Conservation (phyloP, 2,888 invertebrate species). For the Patella caerulea region DNA sequence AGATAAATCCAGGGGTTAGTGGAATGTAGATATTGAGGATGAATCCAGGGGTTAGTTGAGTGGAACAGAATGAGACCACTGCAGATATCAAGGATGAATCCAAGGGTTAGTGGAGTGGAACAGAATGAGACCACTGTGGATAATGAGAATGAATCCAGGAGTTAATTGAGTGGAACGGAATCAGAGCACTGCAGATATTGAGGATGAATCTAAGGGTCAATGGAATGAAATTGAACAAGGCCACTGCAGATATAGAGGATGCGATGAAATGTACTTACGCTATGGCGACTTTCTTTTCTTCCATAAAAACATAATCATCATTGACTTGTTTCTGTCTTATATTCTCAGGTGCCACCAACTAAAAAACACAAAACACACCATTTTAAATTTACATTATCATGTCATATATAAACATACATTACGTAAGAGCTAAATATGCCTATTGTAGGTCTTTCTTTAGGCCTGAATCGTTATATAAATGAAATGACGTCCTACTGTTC, state of each 20-base stretch:
- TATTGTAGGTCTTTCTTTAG: too few relatives aligned
- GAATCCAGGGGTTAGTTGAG: neutral
- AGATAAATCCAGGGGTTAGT: neutral
- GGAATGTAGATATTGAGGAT: too few relatives aligned
- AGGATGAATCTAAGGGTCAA: neutral
- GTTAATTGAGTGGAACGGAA: neutral
- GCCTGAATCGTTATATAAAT: too few relatives aligned
- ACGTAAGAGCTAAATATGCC: neutral
- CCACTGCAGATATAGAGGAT: neutral
- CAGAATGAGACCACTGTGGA: too few relatives aligned
- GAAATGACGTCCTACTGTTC: too few relatives aligned
- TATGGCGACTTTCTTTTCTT: slow-evolving; percentile 56
- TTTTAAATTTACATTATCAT: too few relatives aligned
- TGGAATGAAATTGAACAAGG: neutral
- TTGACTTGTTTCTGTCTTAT: slow-evolving; percentile 56
- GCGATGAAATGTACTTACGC: slow-evolving; percentile 53
- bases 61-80: too few relatives aligned
- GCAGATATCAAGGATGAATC: too few relatives aligned
- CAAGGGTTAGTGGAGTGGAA: too few relatives aligned
- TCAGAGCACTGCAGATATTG: neutral
- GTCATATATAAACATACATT: neutral
- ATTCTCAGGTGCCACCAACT: slow-evolving; percentile 61
- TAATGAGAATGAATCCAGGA: neutral
- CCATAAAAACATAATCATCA: slow-evolving; percentile 57
- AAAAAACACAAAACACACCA: slow-evolving; percentile 22